Conservation (phyloP, 1,140 invertebrate species). For the Calephelis virginiensis region DNA sequence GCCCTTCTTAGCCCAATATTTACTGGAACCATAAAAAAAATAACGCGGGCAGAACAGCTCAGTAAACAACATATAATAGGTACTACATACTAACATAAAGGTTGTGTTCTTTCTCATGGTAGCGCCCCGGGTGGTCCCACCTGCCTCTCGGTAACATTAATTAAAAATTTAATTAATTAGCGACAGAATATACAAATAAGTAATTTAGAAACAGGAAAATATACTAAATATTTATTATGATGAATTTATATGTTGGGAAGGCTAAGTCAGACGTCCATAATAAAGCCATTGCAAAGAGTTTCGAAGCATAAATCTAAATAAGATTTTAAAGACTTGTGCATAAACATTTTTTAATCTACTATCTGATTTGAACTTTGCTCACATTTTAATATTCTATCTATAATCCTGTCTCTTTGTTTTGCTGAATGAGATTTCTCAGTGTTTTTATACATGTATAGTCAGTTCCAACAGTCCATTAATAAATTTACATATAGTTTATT, state of each 20-base stretch:
- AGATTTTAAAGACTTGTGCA: no score
- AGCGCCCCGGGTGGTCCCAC: not conserved
- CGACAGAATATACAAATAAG: not conserved
- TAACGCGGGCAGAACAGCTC: no score
- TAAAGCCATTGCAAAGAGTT: no score
- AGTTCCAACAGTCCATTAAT: not conserved
- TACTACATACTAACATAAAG: not conserved
- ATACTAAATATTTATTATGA: not conserved
- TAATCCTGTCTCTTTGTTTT: no score
- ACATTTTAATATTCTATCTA: no score
- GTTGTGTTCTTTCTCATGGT: not conserved
- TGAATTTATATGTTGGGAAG: not conserved
- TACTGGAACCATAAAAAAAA: no score
- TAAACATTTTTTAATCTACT: no score
- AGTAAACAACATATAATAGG: not conserved
- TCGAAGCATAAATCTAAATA: no score
- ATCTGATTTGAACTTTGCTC: no score
- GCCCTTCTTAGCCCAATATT: no score
- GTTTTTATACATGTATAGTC: not conserved
- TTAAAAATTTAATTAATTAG: constrained; percentile 3
- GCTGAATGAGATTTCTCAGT: not conserved
- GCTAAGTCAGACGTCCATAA: no score
- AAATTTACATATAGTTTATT: no score
- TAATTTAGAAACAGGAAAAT: not conserved
- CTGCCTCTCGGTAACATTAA: not conserved